Base-by-base conservation (phyloP, 2,888 invertebrate genomes). In the Mayetiola destructor region DNA sequence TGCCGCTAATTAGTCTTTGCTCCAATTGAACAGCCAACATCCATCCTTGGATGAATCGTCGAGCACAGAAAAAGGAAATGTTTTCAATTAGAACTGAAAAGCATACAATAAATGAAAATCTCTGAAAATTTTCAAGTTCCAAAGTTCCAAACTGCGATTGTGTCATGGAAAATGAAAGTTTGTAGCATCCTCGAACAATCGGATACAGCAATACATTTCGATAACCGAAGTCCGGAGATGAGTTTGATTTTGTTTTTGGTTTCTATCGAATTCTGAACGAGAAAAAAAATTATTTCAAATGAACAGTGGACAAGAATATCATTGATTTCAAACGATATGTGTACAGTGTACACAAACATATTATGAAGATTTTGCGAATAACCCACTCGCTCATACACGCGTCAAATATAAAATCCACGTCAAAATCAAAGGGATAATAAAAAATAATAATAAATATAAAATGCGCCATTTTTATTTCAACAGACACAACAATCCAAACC, bases 371-470 rank as follows among this genome's bases (percentile, higher is more conserved):
- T 48, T 48, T 27, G 27, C 48, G 48, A 27, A 9, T 20, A 5
- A 9, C 20, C 16, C 18, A 18, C 39, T n/a, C 18, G 12, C 10
- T 20, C 18, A 9, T 39, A 39, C 18, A 18, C 39, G n/a, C 18
- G 12, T n/a, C 12, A 12, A 36, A 4, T 9, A 36, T 36, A 36
- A 3, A 23, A 42, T 23, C 23, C 27, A 48, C 48, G 27, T 48
- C 48, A n/a, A 48, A 48, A 48, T 48, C 48, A 48, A 48, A 48
- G 48, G 48, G 48, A 48, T 48, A 48, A 48, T 48, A 48, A 48
- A 48, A 48, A 48, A 16, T 27, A 48, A 23, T 27, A 48, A 48
- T 48, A 48, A n/a, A n/a, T n/a, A n/a, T n/a, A n/a, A n/a, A 48
- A 48, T 48, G 48, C 48, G 48, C 48, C 48, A 48, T 48, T 48